Evolutionary conservation across 2,888 invertebrate genomes (phyloP).

Genomic region (Pogonocherus hispidulus): DNA sequence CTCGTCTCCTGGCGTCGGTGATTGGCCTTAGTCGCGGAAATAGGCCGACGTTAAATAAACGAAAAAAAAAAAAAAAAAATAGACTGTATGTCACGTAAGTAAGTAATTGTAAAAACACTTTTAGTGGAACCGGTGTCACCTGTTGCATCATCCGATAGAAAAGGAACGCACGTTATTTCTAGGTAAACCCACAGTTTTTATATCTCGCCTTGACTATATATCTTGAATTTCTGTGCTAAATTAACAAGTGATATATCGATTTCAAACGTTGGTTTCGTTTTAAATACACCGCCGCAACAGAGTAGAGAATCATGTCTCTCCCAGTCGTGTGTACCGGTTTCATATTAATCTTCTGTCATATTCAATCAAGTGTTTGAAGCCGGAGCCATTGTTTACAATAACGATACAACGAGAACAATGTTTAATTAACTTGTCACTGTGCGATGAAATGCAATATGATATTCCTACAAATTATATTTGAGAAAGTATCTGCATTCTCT

Average conservation of each 20-base stretch:
- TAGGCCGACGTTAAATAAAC: too few relatives aligned
- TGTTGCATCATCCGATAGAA: too few relatives aligned
- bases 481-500: constrained; percentile 14
- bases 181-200: too few relatives aligned
- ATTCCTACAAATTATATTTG: constrained; percentile 26
- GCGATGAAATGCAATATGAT: constrained; percentile 28
- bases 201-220: too few relatives aligned
- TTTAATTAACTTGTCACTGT: constrained; percentile 31
- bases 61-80: too few relatives aligned
- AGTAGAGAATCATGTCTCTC: background rate
- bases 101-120: too few relatives aligned
- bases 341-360: constrained; percentile 24
- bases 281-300: background rate
- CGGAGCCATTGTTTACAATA: constrained; percentile 24
- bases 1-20: too few relatives aligned
- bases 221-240: background rate
- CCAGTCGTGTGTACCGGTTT: background rate
- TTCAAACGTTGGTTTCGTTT: background rate
- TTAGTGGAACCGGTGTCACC: too few relatives aligned
- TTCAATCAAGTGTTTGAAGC: constrained; percentile 18
- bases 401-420: constrained; percentile 21
- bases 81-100: too few relatives aligned
- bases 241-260: background rate
- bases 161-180: too few relatives aligned
- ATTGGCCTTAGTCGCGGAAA: too few relatives aligned